Base-by-base conservation (phyloP, 2,113 vertebrate species). In the Lophochroa leadbeateri region DNA sequence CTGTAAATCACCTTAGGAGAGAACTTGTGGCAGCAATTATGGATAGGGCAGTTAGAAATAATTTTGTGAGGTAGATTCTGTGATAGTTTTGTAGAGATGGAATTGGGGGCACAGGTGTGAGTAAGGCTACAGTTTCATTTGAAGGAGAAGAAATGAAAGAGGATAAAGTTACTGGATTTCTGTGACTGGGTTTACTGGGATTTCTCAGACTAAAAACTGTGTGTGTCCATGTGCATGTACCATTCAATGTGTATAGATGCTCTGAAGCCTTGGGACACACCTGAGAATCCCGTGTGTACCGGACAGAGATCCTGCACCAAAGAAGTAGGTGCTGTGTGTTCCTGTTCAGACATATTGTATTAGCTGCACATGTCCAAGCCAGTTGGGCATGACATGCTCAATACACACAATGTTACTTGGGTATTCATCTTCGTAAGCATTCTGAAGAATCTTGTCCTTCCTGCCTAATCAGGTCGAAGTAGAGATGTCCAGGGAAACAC, bases 371-470 rank as follows among this genome's bases (percentile, higher is more conserved):
- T 75, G 46, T 33, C 41, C 20, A 13, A 9, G 18, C 10, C n/a
- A 33, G 24, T 11, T 52, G 17, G 27, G 12, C 21, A 3, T 27
- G 18, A 49, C 27, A 13, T 0, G 0, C 17, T 72, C 25, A 8
- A 1, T 46, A 19, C 17, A n/a, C 17, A 16, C 13, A 25, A 0
- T 39, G 37, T 6, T 6, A 64, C 43, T 12, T 68, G 24, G 6
- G 4, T 81, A 39, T 60, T 72, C 39, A 18, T 47, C 46, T 35
- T 88, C 33, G 16, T 50, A 18, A 82, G 33, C 20, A 33, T 60
- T 77, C 18, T 86, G 68, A 50, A 69, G 53, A 90, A 24, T 61
- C 67, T 72, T 60, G 25, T 55, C 43, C 67, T 86, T 91, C 23
- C 23, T 49, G 3, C 2, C 1, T 82, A 18, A 52, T 55, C n/a